phyloP scores from a whole-genome alignment of 2,113 vertebrate species.

The Echinops telfairi region DNA sequence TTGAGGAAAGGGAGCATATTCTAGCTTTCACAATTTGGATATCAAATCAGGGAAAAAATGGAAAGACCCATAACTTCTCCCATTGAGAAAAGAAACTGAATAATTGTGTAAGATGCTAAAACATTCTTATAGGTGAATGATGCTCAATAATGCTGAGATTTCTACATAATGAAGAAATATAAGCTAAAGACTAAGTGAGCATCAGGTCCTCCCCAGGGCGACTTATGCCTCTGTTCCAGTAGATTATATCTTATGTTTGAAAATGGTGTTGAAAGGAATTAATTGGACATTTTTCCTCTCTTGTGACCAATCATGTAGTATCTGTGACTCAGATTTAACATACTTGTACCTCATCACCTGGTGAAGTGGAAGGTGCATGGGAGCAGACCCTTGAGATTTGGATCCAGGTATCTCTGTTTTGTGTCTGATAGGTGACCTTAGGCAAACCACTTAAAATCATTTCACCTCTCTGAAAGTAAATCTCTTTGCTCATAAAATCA shows the following conservation, averaged over 20 bases:
- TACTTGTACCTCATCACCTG: not conserved
- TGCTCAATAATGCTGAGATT: not conserved
- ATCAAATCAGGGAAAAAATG: not conserved
- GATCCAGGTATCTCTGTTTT: not conserved
- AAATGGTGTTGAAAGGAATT: not conserved
- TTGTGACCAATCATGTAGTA: not conserved
- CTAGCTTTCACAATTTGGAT: not conserved
- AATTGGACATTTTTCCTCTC: not conserved
- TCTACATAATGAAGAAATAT: not conserved
- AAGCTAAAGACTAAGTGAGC: not conserved
- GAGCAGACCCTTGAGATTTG: not conserved
- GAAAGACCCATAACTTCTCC: not conserved
- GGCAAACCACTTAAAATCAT: not conserved
- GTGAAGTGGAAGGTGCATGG: not conserved
- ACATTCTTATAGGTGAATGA: not conserved
- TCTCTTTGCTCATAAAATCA: conserved; percentile 8
- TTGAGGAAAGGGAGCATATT: conserved; percentile 9
- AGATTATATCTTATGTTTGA: not conserved
- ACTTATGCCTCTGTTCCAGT: not conserved
- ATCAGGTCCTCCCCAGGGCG: not conserved
- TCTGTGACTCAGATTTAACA: not conserved
- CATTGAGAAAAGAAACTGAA: not conserved
- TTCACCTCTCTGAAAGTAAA: not conserved
- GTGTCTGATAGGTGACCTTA: not conserved
- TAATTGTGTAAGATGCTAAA: not conserved